phyloP scores from a whole-genome alignment of 1,140 invertebrate species.

The Zaprionus lachaisei region DNA sequence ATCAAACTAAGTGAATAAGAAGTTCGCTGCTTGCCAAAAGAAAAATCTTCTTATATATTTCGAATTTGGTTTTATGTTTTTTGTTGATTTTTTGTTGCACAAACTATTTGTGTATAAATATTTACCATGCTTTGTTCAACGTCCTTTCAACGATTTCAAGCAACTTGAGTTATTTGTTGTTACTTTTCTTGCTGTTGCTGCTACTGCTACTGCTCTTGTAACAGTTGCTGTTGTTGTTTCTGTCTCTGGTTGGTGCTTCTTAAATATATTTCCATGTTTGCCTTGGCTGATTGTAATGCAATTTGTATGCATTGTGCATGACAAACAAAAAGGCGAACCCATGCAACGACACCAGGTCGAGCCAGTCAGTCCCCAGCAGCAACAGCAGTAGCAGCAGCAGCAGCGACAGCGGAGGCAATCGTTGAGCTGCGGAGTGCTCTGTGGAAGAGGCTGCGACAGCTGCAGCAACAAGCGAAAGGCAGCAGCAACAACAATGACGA shows the following conservation, averaged over 20 bases:
- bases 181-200: slow-evolving; percentile 25
- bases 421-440: not conserved
- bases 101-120: slow-evolving; percentile 71
- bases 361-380: slow-evolving; percentile 8
- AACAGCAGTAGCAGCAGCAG: slow-evolving; percentile 9
- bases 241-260: slow-evolving; percentile 39
- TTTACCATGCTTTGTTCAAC: slow-evolving; percentile 52
- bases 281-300: slow-evolving; percentile 77
- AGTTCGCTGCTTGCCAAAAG: not conserved
- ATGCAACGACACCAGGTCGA: slow-evolving; percentile 2
- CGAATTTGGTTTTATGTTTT: not conserved
- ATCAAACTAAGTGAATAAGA: not conserved
- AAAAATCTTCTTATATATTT: not conserved
- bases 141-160: slow-evolving; percentile 23
- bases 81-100: slow-evolving; percentile 44
- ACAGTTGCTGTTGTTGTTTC: slow-evolving; percentile 27
- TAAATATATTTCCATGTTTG: slow-evolving; percentile 73
- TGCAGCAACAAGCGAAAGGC: slow-evolving; percentile 42
- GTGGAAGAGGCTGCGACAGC: slow-evolving; percentile 32
- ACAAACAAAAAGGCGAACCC: slow-evolving; percentile 51
- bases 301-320: slow-evolving; percentile 81
- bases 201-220: slow-evolving; percentile 33
- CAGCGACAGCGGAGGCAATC: slow-evolving; percentile 3
- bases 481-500: slow-evolving; percentile 23
- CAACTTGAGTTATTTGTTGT: slow-evolving; percentile 15